Evolutionary conservation across 2,888 invertebrate genomes (phyloP), one percentile per base, ranked within the genome.

Genomic region (Orchestes rusci): DNA sequence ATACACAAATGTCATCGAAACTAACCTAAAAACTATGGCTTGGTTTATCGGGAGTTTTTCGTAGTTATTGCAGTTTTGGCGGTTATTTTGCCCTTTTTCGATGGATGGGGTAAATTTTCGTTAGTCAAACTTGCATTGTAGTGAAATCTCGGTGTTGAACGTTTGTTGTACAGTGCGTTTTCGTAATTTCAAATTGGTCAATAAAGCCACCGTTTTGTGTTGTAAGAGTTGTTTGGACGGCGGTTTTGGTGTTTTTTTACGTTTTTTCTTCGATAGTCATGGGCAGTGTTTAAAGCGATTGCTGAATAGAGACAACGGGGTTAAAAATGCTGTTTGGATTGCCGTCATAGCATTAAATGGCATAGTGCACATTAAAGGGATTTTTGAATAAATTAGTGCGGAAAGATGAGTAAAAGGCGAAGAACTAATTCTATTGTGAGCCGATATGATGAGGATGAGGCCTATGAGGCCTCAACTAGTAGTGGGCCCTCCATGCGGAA

Each of bases 401-500:
- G 16, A 13, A 59, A 42, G 30, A 82, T 88, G 80, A 86, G 82
- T 69, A 87, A 88, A 66, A 74, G 88, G 60, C 76, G 87, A 56
- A 77, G 89, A 56, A 84, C 87, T 33, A 88, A 87, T 52, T 88
- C 88, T n/a, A 84, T 80, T 43, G 83, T 87, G 1, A 85, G 85
- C 62, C 41, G 43, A 45, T 79, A 80, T 53, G 82, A 82, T 39
- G 80, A 80, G 37, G 84, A 86, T 52, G 87, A 87, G 59, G 75
- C 78, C 62, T 68, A 72, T 16, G 72, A 72, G 40, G 76, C 76
- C 53, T 73, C 53, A 63, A 70, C 60, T 66, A 72, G 48, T 40
- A 43, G 37, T 68, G 75, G 53, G 62, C 75, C 56, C 64, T 72
- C 66, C 5, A 64, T 65, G 30, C 66, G 72, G 2, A 72, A 80